Evolutionary conservation across 2,888 invertebrate species (phyloP).

Genomic region (Hydraecia micacea): DNA sequence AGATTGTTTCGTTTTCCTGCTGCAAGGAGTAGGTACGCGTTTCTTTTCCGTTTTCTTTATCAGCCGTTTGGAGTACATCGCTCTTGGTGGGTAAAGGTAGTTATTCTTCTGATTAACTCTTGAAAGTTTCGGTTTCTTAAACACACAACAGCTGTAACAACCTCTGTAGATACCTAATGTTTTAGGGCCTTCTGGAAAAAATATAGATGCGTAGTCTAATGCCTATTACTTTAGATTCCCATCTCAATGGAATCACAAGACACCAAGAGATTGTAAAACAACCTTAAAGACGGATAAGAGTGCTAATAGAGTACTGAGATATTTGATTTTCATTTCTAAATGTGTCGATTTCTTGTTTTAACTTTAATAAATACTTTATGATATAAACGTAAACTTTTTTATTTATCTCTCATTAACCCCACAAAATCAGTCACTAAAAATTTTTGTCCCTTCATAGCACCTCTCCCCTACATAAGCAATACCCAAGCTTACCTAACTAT

Average conservation of each 20-base stretch:
- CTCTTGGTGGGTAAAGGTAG: neutral
- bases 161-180: neutral
- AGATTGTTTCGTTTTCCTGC: slow-evolving; percentile 30
- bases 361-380: neutral
- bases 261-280: neutral
- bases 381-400: neutral
- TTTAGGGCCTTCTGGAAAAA: neutral
- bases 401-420: neutral
- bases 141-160: neutral
- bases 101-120: no score
- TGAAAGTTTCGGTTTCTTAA: neutral
- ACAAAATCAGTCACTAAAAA: neutral
- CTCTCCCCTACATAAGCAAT: no score
- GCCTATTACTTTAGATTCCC: neutral
- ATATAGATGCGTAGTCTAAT: neutral
- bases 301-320: neutral
- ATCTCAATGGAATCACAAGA: neutral
- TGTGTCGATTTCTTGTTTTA: neutral
- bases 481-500: neutral
- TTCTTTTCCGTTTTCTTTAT: slow-evolving; percentile 20
- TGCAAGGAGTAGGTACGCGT: neutral
- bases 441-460: neutral
- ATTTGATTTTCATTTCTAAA: neutral
- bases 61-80: neutral
- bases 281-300: neutral